Conservation (phyloP, 2,888 invertebrate species). For the Lepidochitona cinerea region DNA sequence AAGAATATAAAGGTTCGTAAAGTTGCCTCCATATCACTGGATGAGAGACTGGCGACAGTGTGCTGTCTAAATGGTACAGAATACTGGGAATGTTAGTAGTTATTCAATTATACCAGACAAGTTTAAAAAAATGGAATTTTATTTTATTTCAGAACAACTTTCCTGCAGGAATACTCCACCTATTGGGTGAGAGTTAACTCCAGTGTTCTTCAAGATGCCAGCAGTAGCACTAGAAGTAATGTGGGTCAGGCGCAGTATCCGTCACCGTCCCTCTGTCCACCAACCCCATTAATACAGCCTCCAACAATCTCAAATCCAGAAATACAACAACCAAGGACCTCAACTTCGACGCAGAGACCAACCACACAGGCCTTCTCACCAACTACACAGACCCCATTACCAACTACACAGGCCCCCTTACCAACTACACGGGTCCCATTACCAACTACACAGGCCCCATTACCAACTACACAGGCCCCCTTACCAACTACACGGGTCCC, state of each 20-base stretch:
- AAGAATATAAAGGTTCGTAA: too few species aligned
- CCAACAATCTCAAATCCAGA: neutral
- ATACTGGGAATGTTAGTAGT: too few species aligned
- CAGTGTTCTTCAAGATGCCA: conserved; percentile 50
- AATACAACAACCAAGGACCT: neutral
- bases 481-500: neutral
- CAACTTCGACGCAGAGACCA: neutral
- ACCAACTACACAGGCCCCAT: neutral
- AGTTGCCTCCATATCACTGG: too few species aligned
- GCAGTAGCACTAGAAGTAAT: too few species aligned
- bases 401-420: neutral
- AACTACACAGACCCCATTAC: neutral
- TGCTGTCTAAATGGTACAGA: too few species aligned
- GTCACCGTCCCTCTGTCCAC: conserved; percentile 5
- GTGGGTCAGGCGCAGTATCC: neutral
- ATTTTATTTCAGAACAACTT: conserved; percentile 41
- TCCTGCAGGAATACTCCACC: conserved; percentile 43
- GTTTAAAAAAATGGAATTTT: too few species aligned
- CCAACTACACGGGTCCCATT: neutral
- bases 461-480: neutral
- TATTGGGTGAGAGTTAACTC: conserved; percentile 54
- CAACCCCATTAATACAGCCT: conserved; percentile 8
- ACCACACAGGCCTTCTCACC: neutral
- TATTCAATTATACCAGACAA: too few species aligned
- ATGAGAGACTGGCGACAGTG: too few species aligned